These are phyloP conservation scores for Gortyna flavago DNA, from an alignment of 2,888 invertebrate genomes.

Conservation along the genomic window DNA sequence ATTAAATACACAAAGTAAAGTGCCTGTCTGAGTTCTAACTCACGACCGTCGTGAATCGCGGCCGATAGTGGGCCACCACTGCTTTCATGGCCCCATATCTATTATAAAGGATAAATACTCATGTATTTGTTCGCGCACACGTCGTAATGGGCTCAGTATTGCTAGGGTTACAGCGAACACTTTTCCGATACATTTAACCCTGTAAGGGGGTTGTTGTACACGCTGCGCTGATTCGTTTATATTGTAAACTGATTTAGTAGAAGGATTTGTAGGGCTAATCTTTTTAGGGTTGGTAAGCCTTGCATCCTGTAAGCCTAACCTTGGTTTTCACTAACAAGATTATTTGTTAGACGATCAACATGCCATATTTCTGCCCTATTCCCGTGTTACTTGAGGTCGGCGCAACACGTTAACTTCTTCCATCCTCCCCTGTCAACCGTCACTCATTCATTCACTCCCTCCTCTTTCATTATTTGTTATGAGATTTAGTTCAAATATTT, in stretches of 20 bases:
- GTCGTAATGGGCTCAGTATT: conserved; percentile 42
- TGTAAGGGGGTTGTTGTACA: conserved; percentile 58
- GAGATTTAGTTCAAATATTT: no score
- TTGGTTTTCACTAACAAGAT: neutral
- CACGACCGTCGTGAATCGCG: neutral
- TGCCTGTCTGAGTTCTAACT: neutral
- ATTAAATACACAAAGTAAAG: neutral
- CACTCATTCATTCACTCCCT: no score
- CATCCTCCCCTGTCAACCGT: neutral
- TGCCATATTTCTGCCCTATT: no score
- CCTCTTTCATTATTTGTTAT: no score
- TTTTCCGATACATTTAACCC: conserved; percentile 64
- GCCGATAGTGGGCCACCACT: neutral
- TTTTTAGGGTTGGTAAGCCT: conserved; percentile 2
- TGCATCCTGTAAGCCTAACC: neutral
- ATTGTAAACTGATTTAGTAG: conserved; percentile 42
- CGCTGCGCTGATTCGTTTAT: conserved; percentile 51
- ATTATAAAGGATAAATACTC: conserved; percentile 67
- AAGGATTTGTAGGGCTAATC: conserved; percentile 20
- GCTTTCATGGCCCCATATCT: conserved; percentile 47
- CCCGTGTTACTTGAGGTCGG: no score
- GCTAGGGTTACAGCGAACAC: conserved; percentile 57
- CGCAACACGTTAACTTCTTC: no score
- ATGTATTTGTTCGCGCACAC: conserved; percentile 54
- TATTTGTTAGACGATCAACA: no score